A percentile compares a stretch with the other conserved stretches of the same genome.
phyloP scores from a whole-genome alignment of 1,140 invertebrate species.

The Neodiprion pinetum region DNA sequence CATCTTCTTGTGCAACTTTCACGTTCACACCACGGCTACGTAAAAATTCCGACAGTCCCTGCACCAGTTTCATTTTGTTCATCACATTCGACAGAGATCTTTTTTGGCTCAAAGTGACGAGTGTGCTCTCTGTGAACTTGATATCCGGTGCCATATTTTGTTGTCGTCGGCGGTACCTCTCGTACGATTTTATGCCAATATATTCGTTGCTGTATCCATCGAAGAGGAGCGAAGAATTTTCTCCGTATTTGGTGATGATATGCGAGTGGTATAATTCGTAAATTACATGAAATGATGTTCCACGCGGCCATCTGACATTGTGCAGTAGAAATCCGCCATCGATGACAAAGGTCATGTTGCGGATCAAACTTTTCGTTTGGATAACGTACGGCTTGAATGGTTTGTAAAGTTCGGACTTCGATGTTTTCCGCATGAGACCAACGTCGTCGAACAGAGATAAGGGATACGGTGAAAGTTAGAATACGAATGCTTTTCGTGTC shows the following conservation, averaged over 20 bases:
- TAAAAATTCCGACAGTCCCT: constrained; percentile 11
- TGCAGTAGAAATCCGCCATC: constrained; percentile 34
- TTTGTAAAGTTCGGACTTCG: constrained; percentile 47
- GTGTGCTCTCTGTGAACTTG: not conserved
- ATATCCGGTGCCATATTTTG: constrained; percentile 15
- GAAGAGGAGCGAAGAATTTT: constrained; percentile 22
- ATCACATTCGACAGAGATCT: constrained; percentile 28
- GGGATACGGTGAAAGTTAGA: constrained; percentile 47
- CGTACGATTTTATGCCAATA: constrained; percentile 27
- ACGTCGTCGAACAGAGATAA: constrained; percentile 43
- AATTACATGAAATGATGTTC: constrained; percentile 23
- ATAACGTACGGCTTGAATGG: constrained; percentile 31
- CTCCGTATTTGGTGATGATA: constrained; percentile 18
- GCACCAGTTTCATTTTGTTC: constrained; percentile 30
- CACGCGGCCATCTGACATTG: not conserved
- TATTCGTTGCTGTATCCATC: constrained; percentile 23
- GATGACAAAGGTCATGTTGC: constrained; percentile 18
- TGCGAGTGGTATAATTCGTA: constrained; percentile 18
- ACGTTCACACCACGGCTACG: constrained; percentile 14
- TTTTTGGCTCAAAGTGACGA: constrained; percentile 19
- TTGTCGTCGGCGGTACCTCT: constrained; percentile 21
- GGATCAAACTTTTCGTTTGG: not conserved
- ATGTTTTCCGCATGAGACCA: constrained; percentile 48
- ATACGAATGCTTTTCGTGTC: constrained; percentile 48
- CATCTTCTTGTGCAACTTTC: constrained; percentile 20